Evolutionary conservation across 2,888 invertebrate species (phyloP), one percentile per base, ranked within the genome.

Genomic region (Branchipolynoe longqiensis): DNA sequence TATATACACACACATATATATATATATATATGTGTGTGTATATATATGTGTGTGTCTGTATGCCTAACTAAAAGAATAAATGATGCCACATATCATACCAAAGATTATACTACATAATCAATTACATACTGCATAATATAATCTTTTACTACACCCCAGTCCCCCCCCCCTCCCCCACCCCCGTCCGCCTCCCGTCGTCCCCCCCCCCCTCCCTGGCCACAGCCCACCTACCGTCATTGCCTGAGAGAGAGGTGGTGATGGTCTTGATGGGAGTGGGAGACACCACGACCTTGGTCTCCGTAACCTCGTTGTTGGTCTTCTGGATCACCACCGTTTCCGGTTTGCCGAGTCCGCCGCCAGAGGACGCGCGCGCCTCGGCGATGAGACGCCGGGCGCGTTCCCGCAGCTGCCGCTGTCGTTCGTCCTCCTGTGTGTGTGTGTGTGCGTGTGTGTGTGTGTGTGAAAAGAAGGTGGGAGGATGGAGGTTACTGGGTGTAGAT

Each of bases 311-410:
- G 38, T 48, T 48, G 22, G 64, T 62, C 54, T 69, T 64, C 3
- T 59, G 59, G 48, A 84, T 84, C 69, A 84, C 62, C 36, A 78
- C 84, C 25, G 84, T 74, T 33, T 85, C 81, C 1, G 84, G 83
- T 73, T 81, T 85, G 2, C 90, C 91, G 8, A 91, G 89, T 85
- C 90, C 90, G 12, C 90, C 91, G n/a, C n/a, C n/a, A 12, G 73
- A 18, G 31, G 41, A 48, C 14, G 78, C 78, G 28, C 92, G 87
- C 0, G 97, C 97, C 92, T 98, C 97, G 0, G 97, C 97, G 87
- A 98, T 98, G 84, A 98, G 95, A 91, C 96, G 96, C 90, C 98
- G 95, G 86, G 98, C 98, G 93, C 98, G 95, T 93, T 98, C 98
- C 8, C 97, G 95, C 89, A 98, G 94, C 92, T 97, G 96, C 86